phyloP scores from a whole-genome alignment of 2,113 vertebrate species.

The Oryzias melastigma region DNA sequence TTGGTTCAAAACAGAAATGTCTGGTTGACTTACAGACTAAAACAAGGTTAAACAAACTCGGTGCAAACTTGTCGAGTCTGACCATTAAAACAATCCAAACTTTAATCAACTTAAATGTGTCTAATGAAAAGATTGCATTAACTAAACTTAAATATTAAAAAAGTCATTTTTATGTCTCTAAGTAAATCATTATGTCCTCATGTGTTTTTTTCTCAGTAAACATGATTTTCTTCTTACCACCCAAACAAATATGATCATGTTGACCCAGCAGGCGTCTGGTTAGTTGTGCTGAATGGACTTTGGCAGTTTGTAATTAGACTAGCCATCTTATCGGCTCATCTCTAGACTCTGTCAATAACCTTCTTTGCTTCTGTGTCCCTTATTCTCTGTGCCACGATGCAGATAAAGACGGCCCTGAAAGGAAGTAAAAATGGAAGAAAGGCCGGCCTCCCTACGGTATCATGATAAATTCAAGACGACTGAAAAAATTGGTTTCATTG shows the following conservation, averaged over 20 bases:
- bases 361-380: slow-evolving; percentile 57
- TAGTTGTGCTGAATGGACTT: slow-evolving; percentile 40
- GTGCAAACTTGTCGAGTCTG: slow-evolving; percentile 3
- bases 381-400: slow-evolving; percentile 49
- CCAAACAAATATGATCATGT: slow-evolving; percentile 18
- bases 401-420: slow-evolving; percentile 43
- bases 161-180: slow-evolving; percentile 48
- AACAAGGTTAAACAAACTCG: too few relatives aligned
- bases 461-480: slow-evolving; percentile 39
- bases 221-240: slow-evolving; percentile 2
- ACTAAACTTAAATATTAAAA: slow-evolving; percentile 49
- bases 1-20: too few relatives aligned
- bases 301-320: slow-evolving; percentile 63
- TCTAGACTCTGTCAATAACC: slow-evolving; percentile 66
- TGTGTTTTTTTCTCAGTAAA: slow-evolving; percentile 12
- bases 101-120: slow-evolving; percentile 45
- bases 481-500: slow-evolving; percentile 29
- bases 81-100: slow-evolving; percentile 32
- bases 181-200: slow-evolving; percentile 30
- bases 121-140: slow-evolving; percentile 30
- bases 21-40: too few relatives aligned
- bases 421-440: slow-evolving; percentile 4
- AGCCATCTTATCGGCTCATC: slow-evolving; percentile 63
- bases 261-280: slow-evolving; percentile 38
- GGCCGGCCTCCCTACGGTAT: not conserved